These are phyloP conservation scores for Herminia tarsipennalis DNA, from an alignment of 2,888 invertebrate genomes.

Conservation along the genomic window DNA sequence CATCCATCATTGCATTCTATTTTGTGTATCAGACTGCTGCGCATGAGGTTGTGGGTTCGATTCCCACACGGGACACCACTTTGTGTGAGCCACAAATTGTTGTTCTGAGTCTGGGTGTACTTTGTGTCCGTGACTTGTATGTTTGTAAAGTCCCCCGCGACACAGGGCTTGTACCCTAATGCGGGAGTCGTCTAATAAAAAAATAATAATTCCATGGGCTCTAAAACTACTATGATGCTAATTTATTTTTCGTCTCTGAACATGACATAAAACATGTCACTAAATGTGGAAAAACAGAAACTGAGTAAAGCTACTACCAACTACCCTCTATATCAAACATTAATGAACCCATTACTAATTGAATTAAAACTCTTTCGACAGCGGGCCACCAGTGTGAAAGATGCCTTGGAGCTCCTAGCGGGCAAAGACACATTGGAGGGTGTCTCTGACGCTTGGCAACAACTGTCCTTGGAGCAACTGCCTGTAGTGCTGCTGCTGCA, in stretches of 20 bases:
- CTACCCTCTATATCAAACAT: background rate
- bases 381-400: conserved; percentile 93
- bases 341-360: background rate
- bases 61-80: too few relatives aligned
- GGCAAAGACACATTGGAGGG: conserved; percentile 95
- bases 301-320: too few relatives aligned
- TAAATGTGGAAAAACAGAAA: conserved; percentile 47
- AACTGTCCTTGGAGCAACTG: conserved; percentile 94
- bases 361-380: conserved; percentile 63
- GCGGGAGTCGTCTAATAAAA: too few relatives aligned
- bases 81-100: too few relatives aligned
- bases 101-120: too few relatives aligned
- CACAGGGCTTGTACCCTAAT: too few relatives aligned
- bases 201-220: too few relatives aligned
- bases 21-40: too few relatives aligned
- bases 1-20: too few relatives aligned
- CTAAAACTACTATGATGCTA: conserved; percentile 48
- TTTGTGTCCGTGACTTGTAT: too few relatives aligned
- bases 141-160: too few relatives aligned
- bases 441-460: conserved; percentile 95
- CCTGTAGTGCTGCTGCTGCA: conserved; percentile 96
- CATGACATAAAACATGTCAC: conserved; percentile 32
- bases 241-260: conserved; percentile 64
- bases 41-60: too few relatives aligned
- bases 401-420: conserved; percentile 94